These are phyloP conservation scores for Steinernema hermaphroditum DNA, from an alignment of 2,888 invertebrate species.

Conservation along the genomic window DNA sequence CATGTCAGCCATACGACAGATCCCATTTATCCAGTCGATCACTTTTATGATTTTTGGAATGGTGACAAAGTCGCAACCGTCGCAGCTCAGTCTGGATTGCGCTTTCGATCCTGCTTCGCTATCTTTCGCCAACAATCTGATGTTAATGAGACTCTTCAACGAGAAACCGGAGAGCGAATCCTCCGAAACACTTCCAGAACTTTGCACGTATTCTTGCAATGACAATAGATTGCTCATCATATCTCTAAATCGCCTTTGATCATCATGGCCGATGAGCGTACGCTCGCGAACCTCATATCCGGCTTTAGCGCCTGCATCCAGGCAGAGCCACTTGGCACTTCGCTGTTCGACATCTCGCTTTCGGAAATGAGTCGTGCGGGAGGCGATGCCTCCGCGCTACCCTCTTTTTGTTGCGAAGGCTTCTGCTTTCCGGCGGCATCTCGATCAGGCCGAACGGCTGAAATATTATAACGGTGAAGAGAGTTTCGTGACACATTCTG, in stretches of 20 bases:
- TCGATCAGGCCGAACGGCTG: slow-evolving; percentile 61
- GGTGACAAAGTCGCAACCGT: background rate
- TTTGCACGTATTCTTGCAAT: slow-evolving; percentile 44
- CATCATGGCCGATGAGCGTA: background rate
- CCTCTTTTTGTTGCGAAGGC: slow-evolving; percentile 7
- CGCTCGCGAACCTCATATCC: slow-evolving; percentile 45
- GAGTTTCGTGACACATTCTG: background rate
- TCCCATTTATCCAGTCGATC: slow-evolving; percentile 57
- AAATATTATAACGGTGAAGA: slow-evolving; percentile 31
- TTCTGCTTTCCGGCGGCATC: slow-evolving; percentile 40
- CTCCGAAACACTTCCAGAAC: slow-evolving; percentile 11
- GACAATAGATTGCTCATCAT: slow-evolving; percentile 45
- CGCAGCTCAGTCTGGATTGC: background rate
- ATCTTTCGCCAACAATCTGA: slow-evolving; percentile 45
- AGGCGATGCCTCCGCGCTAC: slow-evolving; percentile 1
- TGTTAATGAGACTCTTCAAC: slow-evolving; percentile 57
- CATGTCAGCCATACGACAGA: slow-evolving; percentile 39
- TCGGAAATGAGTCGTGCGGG: background rate
- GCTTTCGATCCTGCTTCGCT: slow-evolving; percentile 33
- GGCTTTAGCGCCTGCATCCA: slow-evolving; percentile 36
- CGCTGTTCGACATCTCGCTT: background rate
- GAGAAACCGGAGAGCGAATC: slow-evolving; percentile 54
- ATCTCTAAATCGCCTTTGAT: slow-evolving; percentile 39
- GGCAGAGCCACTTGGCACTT: slow-evolving; percentile 5
- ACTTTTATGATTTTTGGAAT: slow-evolving; percentile 44